These are phyloP conservation scores for Sceloporus tristichus DNA, from an alignment of 2,113 vertebrate species.

Conservation along the genomic window DNA sequence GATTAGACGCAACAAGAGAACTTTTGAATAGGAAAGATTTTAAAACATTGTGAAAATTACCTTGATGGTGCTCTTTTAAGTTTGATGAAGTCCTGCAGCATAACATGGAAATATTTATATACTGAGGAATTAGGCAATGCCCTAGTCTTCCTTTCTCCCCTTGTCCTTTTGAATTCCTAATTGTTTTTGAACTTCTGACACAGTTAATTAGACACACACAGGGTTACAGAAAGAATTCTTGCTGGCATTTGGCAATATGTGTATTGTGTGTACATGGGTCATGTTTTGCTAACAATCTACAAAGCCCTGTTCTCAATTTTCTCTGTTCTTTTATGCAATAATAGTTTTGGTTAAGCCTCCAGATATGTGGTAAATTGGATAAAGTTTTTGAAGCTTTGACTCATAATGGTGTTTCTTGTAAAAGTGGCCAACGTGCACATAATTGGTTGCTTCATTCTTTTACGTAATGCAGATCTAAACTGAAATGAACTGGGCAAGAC, in stretches of 20 bases:
- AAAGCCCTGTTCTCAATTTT: conserved; percentile 81
- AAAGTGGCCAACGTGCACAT: conserved; percentile 56
- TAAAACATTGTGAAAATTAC: conserved; percentile 53
- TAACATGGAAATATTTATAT: conserved; percentile 60
- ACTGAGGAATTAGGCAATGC: conserved; percentile 61
- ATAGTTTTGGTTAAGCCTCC: conserved; percentile 76
- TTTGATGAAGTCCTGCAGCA: conserved; percentile 28
- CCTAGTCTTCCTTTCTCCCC: conserved; percentile 41
- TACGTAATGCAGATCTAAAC: conserved; percentile 48
- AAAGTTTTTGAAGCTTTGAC: conserved; percentile 64
- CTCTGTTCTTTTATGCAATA: conserved; percentile 76
- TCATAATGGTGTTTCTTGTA: conserved; percentile 76
- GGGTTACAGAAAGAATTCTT: conserved; percentile 68
- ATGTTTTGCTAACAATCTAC: conserved; percentile 67
- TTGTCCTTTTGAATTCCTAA: conserved; percentile 61
- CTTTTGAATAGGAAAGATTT: conserved; percentile 35
- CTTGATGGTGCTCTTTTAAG: conserved; percentile 42
- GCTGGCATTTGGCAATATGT: conserved; percentile 63
- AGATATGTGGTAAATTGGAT: conserved; percentile 72
- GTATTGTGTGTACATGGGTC: conserved; percentile 47
- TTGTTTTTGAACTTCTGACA: conserved; percentile 77
- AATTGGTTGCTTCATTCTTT: conserved; percentile 65
- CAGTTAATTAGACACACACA: conserved; percentile 73
- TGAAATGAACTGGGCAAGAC: conserved; percentile 51
- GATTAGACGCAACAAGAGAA: conserved; percentile 28